A percentile compares a stretch with the other conserved stretches of the same genome.
Conservation (phyloP, 2,113 vertebrate genomes). For the Coturnix japonica region DNA sequence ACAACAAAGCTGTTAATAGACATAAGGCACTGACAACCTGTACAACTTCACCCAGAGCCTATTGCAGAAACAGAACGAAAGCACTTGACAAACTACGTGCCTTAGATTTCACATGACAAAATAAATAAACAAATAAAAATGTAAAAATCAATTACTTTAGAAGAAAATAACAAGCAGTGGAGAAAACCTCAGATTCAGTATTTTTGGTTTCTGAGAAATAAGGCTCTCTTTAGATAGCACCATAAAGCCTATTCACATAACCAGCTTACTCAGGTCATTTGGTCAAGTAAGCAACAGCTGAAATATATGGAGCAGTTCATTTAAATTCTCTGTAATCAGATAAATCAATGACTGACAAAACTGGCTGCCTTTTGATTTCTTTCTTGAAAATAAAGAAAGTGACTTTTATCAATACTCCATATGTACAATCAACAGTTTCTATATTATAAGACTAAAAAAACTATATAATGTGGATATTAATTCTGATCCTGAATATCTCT, state of each 20-base stretch:
- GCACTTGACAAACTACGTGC: not conserved
- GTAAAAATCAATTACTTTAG: no score
- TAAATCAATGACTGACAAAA: not conserved
- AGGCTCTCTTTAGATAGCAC: not conserved
- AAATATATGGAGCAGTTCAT: not conserved
- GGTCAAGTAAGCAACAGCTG: not conserved
- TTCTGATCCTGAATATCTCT: not conserved
- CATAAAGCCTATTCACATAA: not conserved
- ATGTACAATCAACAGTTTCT: rapidly evolving
- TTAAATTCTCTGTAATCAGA: not conserved
- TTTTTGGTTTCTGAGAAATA: not conserved
- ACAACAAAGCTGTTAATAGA: not conserved
- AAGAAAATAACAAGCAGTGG: not conserved
- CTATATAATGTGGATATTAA: not conserved
- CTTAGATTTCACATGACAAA: not conserved
- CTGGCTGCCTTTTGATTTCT: no score
- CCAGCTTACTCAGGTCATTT: not conserved
- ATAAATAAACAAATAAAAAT: not conserved
- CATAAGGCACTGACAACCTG: not conserved
- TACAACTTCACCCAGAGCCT: not conserved
- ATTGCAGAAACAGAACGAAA: not conserved
- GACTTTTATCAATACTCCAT: not conserved
- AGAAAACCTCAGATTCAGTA: not conserved
- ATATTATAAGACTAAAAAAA: not conserved
- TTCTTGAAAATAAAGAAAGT: not conserved